phyloP scores from a whole-genome alignment of 2,113 vertebrate genomes.

The Erythrolamprus reginae region DNA sequence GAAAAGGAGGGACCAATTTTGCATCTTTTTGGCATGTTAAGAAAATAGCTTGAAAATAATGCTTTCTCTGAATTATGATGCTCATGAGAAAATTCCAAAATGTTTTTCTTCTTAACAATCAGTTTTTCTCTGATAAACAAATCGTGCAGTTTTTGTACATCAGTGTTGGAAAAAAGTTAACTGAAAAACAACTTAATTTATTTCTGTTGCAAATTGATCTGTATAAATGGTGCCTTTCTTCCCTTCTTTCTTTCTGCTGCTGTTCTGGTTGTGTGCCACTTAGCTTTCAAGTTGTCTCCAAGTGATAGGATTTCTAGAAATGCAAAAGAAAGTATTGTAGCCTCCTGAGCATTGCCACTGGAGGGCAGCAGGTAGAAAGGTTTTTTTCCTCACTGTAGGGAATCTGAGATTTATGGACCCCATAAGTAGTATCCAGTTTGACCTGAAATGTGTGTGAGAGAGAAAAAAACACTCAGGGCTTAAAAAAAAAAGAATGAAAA shows the following conservation, averaged over 20 bases:
- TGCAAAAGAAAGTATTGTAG: constrained; percentile 14
- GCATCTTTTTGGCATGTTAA: not conserved
- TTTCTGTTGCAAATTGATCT: constrained; percentile 12
- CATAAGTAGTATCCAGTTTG: constrained; percentile 28
- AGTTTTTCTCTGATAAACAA: not conserved
- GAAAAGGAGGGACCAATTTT: not conserved
- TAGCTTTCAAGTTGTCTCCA: not conserved
- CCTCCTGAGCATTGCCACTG: not conserved
- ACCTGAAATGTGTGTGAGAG: constrained; percentile 9
- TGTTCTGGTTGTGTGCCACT: not conserved
- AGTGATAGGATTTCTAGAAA: constrained; percentile 4
- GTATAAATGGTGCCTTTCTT: constrained; percentile 26
- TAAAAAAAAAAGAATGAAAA: constrained; percentile 22
- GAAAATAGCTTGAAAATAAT: not conserved
- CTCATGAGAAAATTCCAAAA: constrained; percentile 31
- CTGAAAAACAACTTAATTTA: not conserved
- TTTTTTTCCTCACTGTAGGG: constrained; percentile 4
- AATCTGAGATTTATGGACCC: constrained; percentile 18
- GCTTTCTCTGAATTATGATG: constrained; percentile 1
- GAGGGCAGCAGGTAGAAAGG: constrained; percentile 14
- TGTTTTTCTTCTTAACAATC: constrained; percentile 24
- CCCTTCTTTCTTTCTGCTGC: not conserved
- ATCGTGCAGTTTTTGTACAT: not conserved
- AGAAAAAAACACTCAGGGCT: constrained; percentile 21
- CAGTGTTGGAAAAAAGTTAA: not conserved